Conservation (phyloP, 2,113 vertebrate species). For the Castor canadensis region DNA sequence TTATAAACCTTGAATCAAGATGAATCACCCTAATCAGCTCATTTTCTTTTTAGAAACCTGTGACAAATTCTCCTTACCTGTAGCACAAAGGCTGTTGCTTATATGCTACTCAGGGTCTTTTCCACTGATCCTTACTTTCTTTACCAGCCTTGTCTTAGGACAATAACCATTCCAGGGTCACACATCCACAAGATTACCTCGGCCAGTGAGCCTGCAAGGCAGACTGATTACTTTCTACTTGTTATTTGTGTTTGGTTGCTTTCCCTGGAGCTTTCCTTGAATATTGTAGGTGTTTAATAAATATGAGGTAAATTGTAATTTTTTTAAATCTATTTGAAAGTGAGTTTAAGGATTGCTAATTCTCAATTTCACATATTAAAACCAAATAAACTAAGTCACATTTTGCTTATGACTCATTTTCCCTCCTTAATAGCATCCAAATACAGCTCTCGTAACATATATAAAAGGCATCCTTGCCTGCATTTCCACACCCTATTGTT, state of each 20-base stretch:
- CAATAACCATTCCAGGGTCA: not conserved
- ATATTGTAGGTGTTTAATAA: slow-evolving; percentile 4
- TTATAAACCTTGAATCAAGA: not conserved
- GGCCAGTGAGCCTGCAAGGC: not conserved
- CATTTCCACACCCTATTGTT: not conserved
- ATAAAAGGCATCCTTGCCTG: not conserved
- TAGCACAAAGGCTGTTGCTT: not conserved
- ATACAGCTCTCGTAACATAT: not conserved
- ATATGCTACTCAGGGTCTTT: not conserved
- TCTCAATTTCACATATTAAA: slow-evolving; percentile 36
- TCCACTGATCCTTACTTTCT: not conserved
- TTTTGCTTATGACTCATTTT: not conserved
- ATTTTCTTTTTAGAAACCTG: not conserved
- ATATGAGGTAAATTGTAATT: not conserved
- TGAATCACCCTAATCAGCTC: not conserved
- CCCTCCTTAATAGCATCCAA: not conserved
- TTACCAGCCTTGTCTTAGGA: not conserved
- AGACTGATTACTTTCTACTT: not conserved
- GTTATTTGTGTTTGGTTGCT: not conserved
- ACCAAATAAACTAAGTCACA: slow-evolving; percentile 13
- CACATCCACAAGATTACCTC: not conserved
- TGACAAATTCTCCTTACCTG: not conserved
- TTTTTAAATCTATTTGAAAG: not conserved
- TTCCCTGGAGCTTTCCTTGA: not conserved
- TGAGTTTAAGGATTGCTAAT: not conserved